Evolutionary conservation across 2,113 vertebrate species (phyloP).

Genomic region (Pollachius pollachius): DNA sequence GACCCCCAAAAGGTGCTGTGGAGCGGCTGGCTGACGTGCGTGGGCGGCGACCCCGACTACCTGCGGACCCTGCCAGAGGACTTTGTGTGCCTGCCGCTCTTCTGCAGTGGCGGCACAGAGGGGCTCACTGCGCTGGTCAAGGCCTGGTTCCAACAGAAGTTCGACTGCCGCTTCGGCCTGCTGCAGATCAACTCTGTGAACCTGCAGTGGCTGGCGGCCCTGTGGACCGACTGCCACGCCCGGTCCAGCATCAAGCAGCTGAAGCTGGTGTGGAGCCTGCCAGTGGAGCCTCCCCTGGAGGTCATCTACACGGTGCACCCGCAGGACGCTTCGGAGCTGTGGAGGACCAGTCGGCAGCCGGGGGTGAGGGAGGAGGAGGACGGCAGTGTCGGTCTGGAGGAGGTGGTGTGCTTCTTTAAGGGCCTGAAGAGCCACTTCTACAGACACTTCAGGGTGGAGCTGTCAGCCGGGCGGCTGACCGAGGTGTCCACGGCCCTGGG

Average conservation of each 20-base stretch:
- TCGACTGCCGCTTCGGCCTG: conserved; percentile 85
- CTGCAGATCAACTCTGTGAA: conserved; percentile 80
- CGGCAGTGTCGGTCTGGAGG: conserved; percentile 75
- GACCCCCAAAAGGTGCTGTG: conserved; percentile 75
- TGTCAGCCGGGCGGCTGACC: conserved; percentile 73
- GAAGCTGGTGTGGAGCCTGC: conserved; percentile 83
- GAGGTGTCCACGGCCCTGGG: conserved; percentile 85
- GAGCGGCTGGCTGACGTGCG: conserved; percentile 86
- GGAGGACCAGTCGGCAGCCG: conserved; percentile 78
- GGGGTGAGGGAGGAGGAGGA: conserved; percentile 34
- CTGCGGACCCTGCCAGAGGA: conserved; percentile 69
- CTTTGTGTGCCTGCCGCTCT: conserved; percentile 86
- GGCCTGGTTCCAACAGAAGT: conserved; percentile 86
- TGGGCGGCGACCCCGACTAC: conserved; percentile 76
- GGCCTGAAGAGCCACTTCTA: conserved; percentile 86
- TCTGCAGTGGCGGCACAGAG: conserved; percentile 79
- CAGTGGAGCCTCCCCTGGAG: conserved; percentile 72
- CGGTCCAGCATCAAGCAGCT: conserved; percentile 60
- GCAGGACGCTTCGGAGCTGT: conserved; percentile 85
- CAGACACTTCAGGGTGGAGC: conserved; percentile 86
- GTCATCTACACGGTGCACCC: conserved; percentile 81
- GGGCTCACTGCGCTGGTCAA: conserved; percentile 75
- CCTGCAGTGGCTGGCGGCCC: conserved; percentile 86
- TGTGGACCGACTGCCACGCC: conserved; percentile 83
- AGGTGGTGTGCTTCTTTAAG: conserved; percentile 82